Evolutionary conservation across 2,113 vertebrate genomes (phyloP).

Genomic region (Zapus hudsonius): DNA sequence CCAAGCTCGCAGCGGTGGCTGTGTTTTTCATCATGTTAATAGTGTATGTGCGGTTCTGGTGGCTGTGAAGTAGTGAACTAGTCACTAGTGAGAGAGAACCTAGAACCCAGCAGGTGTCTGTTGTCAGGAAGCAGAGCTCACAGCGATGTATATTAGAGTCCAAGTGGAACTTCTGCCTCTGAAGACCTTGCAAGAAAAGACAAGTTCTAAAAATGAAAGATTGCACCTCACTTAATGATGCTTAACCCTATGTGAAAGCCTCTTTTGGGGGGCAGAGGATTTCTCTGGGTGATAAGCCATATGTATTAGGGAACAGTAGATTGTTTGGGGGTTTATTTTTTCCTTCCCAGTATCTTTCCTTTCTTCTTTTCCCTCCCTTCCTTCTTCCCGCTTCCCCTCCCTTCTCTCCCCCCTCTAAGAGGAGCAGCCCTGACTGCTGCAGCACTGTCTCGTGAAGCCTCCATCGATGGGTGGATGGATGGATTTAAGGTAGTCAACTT

Average conservation of each 20-base stretch:
- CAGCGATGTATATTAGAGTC: slow-evolving; percentile 86
- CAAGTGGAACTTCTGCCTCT: slow-evolving; percentile 76
- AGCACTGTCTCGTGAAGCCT: slow-evolving; percentile 48
- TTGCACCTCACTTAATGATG: slow-evolving; percentile 73
- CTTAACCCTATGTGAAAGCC: slow-evolving; percentile 76
- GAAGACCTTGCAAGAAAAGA: slow-evolving; percentile 66
- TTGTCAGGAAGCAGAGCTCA: slow-evolving; percentile 83
- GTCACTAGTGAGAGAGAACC: slow-evolving; percentile 74
- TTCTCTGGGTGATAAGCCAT: slow-evolving; percentile 80
- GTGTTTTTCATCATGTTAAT: slow-evolving; percentile 99
- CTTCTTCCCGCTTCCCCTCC: too few species aligned
- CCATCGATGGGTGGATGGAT: too few species aligned
- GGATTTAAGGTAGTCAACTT: slow-evolving; percentile 57
- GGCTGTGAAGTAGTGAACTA: slow-evolving; percentile 90
- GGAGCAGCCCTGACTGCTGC: slow-evolving; percentile 47
- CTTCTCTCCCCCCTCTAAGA: too few species aligned
- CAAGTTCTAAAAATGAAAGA: slow-evolving; percentile 80
- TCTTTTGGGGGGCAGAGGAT: slow-evolving; percentile 78
- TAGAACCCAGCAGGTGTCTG: slow-evolving; percentile 77
- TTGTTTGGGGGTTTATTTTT: slow-evolving; percentile 51
- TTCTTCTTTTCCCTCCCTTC: too few species aligned
- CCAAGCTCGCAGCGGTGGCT: slow-evolving; percentile 96
- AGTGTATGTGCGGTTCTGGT: slow-evolving; percentile 99
- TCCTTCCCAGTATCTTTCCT: slow-evolving; percentile 51
- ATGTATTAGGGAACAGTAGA: slow-evolving; percentile 76